Percentiles rank a stretch among this genome's conserved stretches.
phyloP scores from a whole-genome alignment of 2,113 vertebrate genomes.

The Abramis brama region DNA sequence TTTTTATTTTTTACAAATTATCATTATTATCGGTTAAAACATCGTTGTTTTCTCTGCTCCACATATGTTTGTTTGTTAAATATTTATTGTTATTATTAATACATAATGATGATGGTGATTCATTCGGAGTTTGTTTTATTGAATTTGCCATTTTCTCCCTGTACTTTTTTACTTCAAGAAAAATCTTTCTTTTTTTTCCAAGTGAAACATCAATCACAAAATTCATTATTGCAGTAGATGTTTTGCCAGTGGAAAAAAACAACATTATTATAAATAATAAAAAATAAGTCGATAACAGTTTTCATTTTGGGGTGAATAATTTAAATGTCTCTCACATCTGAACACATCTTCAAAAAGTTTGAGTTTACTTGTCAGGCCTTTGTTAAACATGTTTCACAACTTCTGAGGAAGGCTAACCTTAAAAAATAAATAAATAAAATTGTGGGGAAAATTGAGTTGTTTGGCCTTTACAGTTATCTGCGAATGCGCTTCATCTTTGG shows the following conservation, averaged over 20 bases:
- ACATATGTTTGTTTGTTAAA: too few species aligned
- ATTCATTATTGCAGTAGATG: background rate
- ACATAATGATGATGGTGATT: too few species aligned
- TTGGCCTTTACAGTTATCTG: conserved; percentile 4
- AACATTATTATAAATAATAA: too few species aligned
- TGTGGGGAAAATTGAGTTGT: background rate
- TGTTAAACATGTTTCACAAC: background rate
- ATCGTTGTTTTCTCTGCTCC: too few species aligned
- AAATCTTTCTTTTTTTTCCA: too few species aligned
- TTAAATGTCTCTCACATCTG: background rate
- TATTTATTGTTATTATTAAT: too few species aligned
- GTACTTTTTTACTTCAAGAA: too few species aligned
- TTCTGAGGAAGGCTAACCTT: background rate
- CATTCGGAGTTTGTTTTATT: too few species aligned
- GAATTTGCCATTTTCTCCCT: too few species aligned
- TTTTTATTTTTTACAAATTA: too few species aligned
- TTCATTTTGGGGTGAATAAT: background rate
- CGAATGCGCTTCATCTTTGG: background rate
- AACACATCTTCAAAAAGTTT: background rate
- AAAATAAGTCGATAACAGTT: background rate
- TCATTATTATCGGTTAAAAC: too few species aligned
- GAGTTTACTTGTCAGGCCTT: background rate
- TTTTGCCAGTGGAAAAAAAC: background rate
- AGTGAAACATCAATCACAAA: background rate
- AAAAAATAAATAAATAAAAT: background rate